Conservation (phyloP, 2,888 invertebrate species). For the Ellobium chinense region DNA sequence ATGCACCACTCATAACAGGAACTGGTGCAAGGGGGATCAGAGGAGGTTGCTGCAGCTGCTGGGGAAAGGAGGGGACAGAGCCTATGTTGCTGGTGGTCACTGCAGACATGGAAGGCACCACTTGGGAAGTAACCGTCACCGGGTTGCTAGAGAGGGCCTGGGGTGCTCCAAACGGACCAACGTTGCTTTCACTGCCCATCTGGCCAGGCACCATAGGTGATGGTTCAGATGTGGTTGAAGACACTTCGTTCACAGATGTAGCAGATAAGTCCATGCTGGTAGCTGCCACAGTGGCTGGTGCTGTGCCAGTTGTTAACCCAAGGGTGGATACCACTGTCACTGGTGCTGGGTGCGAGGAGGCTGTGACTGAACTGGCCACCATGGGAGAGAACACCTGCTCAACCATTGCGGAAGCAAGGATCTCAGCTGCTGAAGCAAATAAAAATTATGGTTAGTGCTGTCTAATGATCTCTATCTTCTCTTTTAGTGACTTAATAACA, state of each 20-base stretch:
- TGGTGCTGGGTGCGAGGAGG: slow-evolving; percentile 29
- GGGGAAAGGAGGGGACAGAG: slow-evolving; percentile 14
- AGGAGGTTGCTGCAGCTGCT: slow-evolving; percentile 25
- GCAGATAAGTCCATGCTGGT: slow-evolving; percentile 25
- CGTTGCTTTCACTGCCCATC: not conserved
- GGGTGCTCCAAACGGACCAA: not conserved
- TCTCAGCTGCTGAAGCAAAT: slow-evolving; percentile 56
- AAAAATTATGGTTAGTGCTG: not conserved
- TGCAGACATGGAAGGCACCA: not conserved
- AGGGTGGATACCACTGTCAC: slow-evolving; percentile 4
- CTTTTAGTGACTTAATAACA: too few relatives aligned
- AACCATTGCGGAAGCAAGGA: slow-evolving; percentile 62
- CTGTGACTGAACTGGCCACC: slow-evolving; percentile 35
- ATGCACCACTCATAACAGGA: not conserved
- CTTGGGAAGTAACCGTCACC: not conserved
- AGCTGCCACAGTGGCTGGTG: not conserved
- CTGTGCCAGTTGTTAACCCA: not conserved
- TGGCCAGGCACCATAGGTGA: not conserved
- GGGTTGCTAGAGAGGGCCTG: not conserved
- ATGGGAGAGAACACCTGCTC: slow-evolving; percentile 60
- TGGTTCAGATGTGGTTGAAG: not conserved
- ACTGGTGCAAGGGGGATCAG: not conserved
- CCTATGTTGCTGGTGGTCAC: not conserved
- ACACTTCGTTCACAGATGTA: not conserved
- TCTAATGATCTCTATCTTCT: not conserved